Evolutionary conservation across 2,888 invertebrate genomes (phyloP).

Genomic region (Microctonus hyperodae): DNA sequence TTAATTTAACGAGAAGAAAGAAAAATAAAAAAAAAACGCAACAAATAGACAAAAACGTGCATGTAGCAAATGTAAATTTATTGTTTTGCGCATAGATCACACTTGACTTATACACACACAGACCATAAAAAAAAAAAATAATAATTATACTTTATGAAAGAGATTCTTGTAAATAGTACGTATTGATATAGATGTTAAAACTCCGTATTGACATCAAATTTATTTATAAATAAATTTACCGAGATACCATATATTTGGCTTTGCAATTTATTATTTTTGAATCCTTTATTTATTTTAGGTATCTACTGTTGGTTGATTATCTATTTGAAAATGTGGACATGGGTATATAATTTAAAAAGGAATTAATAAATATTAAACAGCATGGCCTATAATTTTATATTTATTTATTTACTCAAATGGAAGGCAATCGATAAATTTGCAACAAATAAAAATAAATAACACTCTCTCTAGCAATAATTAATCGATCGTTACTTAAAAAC

Average conservation of each 20-base stretch:
- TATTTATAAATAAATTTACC: slow-evolving; percentile 58
- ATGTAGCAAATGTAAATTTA: not conserved
- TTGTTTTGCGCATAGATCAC: not conserved
- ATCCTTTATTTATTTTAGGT: not conserved
- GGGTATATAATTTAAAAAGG: not conserved
- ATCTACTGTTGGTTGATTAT: no score
- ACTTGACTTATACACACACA: not conserved
- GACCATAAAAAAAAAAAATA: not conserved
- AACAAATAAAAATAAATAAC: slow-evolving; percentile 64
- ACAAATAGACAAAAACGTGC: not conserved
- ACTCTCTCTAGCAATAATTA: slow-evolving; percentile 62
- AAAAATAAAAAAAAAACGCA: not conserved
- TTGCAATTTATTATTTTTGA: not conserved
- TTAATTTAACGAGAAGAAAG: not conserved
- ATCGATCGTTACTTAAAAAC: slow-evolving; percentile 41
- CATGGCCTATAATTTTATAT: slow-evolving; percentile 50
- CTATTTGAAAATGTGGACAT: no score
- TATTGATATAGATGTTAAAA: slow-evolving; percentile 48
- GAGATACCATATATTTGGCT: slow-evolving; percentile 42
- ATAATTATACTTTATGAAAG: slow-evolving; percentile 22
- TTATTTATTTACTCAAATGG: slow-evolving; percentile 63
- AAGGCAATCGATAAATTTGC: slow-evolving; percentile 64
- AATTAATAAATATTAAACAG: slow-evolving; percentile 1
- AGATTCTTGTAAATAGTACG: slow-evolving; percentile 61
- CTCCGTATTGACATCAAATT: slow-evolving; percentile 55